Evolutionary conservation across 2,888 invertebrate species (phyloP).

Genomic region (Eulithis prunata): DNA sequence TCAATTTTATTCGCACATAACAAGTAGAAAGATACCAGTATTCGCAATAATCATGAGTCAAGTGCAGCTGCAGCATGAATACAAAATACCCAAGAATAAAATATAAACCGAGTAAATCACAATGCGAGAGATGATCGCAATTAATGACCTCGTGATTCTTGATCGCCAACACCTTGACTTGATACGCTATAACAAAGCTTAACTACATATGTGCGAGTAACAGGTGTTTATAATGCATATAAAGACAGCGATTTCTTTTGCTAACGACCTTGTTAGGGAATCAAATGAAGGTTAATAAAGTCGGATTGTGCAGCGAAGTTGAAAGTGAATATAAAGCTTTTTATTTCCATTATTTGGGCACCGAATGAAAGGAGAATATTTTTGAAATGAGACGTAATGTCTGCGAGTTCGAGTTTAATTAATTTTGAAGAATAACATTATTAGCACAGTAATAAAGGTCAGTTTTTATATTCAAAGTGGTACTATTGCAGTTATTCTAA

Average conservation of each 20-base stretch:
- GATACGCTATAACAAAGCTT: slow-evolving; percentile 16
- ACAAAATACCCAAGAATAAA: slow-evolving; percentile 32
- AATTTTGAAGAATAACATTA: slow-evolving; percentile 3
- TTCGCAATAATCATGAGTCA: slow-evolving; percentile 68
- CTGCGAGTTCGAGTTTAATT: background rate
- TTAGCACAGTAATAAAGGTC: background rate
- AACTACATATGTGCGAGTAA: slow-evolving; percentile 9
- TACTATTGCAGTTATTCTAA: slow-evolving; percentile 1
- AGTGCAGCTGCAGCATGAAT: slow-evolving; percentile 67
- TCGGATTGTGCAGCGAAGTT: slow-evolving; percentile 10
- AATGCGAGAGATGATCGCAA: slow-evolving; percentile 59
- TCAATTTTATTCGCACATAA: slow-evolving; percentile 36
- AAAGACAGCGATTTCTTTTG: slow-evolving; percentile 14
- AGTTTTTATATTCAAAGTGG: background rate
- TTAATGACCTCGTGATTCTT: slow-evolving; percentile 64
- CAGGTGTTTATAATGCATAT: slow-evolving; percentile 25
- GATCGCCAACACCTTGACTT: slow-evolving; percentile 39
- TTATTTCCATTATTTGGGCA: slow-evolving; percentile 4
- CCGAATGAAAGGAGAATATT: background rate
- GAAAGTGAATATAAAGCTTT: background rate
- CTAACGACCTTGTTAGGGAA: slow-evolving; percentile 21
- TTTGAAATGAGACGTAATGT: background rate
- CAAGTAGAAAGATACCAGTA: slow-evolving; percentile 33
- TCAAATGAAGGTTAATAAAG: slow-evolving; percentile 21
- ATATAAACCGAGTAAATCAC: slow-evolving; percentile 74